Base-by-base conservation (phyloP, 2,797 vertebrate species). In the Otolemur crassicaudatus region DNA sequence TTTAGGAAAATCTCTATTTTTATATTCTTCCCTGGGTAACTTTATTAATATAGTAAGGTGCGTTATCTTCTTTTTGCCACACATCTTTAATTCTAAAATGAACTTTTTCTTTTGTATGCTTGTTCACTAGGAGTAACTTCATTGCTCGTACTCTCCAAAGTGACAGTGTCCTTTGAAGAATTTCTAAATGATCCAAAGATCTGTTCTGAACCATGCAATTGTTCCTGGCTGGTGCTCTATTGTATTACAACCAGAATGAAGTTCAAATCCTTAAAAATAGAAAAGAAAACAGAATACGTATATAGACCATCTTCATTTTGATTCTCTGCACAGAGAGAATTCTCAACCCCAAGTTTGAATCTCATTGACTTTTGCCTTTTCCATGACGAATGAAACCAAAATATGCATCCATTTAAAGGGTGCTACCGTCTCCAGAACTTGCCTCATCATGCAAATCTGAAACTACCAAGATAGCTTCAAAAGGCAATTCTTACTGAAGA, bases 61-160 rank as follows among this genome's bases (percentile, higher is more conserved):
- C 3, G 1, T 46, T 91, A 9, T 80, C 46, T 93, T 84, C 29
- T 86, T 90, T 72, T 46, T 90, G 56, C 16, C 14, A 73, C 29
- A 79, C 19, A 79, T 29, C n/a, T 94, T 87, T 37, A 91, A 82
- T 77, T 91, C 31, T 14, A 87, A 80, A 13, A 76, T 37, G 25
- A 77, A 61, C 12, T 67, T 19, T 43, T 20, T 16, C 9, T 58
- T 79, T 81, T 67, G 77, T 19, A 63, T 91, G 20, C 73, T 82
- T 93, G 23, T 76, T 43, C 72, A 34, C 16, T 8, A 27, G 58
- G 29, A 70, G 22, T 90, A 13, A 80, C 90, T 92, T 79, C 61
- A 86, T 93, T 96, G 69, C 27, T 86, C 61, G 14, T 58, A 75
- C 79, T 27, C 14, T 96, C 58, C 20, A 89, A 37, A 83, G 61